Percentiles rank a stretch among this genome's conserved stretches.
Evolutionary conservation across 2,113 vertebrate genomes (phyloP).

Genomic region (Synchiropus splendidus): DNA sequence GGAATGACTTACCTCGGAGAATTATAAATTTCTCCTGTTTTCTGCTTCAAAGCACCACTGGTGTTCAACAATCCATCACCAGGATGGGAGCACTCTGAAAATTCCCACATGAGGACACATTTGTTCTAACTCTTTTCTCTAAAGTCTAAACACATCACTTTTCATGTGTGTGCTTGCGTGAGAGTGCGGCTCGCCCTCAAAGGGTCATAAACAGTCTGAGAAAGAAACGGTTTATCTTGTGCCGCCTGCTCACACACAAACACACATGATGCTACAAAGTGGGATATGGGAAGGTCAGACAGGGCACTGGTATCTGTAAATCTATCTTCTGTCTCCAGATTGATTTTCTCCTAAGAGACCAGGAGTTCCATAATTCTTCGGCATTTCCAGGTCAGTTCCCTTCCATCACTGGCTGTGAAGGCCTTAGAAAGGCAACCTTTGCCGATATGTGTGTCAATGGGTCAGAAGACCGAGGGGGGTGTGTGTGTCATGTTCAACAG

Average conservation of each 20-base stretch:
- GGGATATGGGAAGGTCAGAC: slow-evolving; percentile 46
- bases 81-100: slow-evolving; percentile 24
- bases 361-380: slow-evolving; percentile 50
- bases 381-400: slow-evolving; percentile 61
- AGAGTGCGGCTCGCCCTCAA: slow-evolving; percentile 13
- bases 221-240: slow-evolving; percentile 35
- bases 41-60: slow-evolving; percentile 30
- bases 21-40: slow-evolving; percentile 26
- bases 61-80: slow-evolving; percentile 36
- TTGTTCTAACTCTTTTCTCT: slow-evolving; percentile 25
- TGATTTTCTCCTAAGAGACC: slow-evolving; percentile 54
- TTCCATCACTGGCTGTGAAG: slow-evolving; percentile 31
- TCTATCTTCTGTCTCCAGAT: slow-evolving; percentile 57
- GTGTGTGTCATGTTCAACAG: slow-evolving; percentile 21
- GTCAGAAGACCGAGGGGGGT: slow-evolving; percentile 28
- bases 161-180: slow-evolving; percentile 5
- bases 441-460: slow-evolving; percentile 45
- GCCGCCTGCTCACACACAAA: slow-evolving; percentile 12
- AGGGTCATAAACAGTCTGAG: slow-evolving; percentile 17
- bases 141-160: slow-evolving; percentile 32
- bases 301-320: slow-evolving; percentile 57
- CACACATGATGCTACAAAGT: slow-evolving; percentile 11
- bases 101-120: slow-evolving; percentile 40
- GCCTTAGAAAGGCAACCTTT: slow-evolving; percentile 18
- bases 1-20: slow-evolving; percentile 15